Evolutionary conservation across 2,797 vertebrate genomes (phyloP), one percentile per base, ranked within the genome.

Genomic region (Mionectes olivaceus): DNA sequence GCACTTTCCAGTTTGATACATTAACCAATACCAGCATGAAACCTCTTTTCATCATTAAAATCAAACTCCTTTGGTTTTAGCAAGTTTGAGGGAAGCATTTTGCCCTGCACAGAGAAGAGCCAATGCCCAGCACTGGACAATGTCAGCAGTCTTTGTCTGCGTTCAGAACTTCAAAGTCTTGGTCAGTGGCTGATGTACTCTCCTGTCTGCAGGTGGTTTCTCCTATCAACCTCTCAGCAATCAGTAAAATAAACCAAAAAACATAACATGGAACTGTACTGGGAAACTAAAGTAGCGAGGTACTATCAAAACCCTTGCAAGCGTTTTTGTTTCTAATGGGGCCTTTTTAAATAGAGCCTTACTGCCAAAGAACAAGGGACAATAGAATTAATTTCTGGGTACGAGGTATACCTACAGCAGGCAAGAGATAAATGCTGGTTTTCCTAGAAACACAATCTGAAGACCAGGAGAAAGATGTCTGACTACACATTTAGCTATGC

Each of bases 11-110:
- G 37, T 71, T 88, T 67, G 44, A 63, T 69, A 13, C 50, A 74
- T 57, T 84, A 89, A 87, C 57, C 63, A 76, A 35, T n/a, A 90
- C 7, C 76, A 88, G 83, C 74, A 79, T 19, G 56, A 91, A 69
- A 82, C 30, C 17, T 76, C 61, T 79, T 81, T 87, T 88, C 19
- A 3, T 68, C 88, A 94, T 81, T 91, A 89, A 93, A 95, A 92
- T 74, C 33, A 87, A 94, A 92, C 37, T 85, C 74, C 46, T 70
- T 53, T 68, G 59, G 37, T 78, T 92, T 87, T 67, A 83, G 73
- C 44, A 91, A 61, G 77, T 75, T 78, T 85, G 73, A 91, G 83
- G 56, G 68, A 80, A 70, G 43, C 3, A 2, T 69, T 87, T 55
- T 68, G 44, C 73, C 69, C 53, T 78, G 32, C 2, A 4, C 39